These are phyloP conservation scores for Pipistrellus nathusii DNA, from an alignment of 2,797 vertebrate species.

Conservation along the genomic window DNA sequence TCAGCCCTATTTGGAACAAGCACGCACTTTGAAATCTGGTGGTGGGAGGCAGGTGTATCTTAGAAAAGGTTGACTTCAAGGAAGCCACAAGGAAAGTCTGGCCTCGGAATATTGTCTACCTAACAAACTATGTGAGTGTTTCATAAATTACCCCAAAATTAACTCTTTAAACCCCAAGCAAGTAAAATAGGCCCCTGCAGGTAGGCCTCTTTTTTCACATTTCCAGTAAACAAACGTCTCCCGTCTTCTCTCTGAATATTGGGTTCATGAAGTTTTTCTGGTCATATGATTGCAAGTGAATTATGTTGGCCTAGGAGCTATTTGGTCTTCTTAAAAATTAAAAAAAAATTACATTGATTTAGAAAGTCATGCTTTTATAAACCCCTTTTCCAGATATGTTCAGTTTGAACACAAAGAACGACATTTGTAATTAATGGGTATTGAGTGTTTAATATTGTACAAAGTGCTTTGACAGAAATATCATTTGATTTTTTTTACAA, in stretches of 20 bases:
- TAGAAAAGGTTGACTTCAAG: neutral
- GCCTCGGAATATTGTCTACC: neutral
- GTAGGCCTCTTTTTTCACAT: neutral
- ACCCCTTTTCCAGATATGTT: neutral
- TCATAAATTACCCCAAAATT: conserved; percentile 32
- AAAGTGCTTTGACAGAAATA: conserved; percentile 12
- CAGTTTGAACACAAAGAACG: conserved; percentile 46
- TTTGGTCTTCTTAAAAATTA: conserved; percentile 50
- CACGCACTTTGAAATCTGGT: conserved; percentile 19
- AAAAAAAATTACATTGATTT: conserved; percentile 22
- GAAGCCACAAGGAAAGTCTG: conserved; percentile 5
- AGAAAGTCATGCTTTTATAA: conserved; percentile 45
- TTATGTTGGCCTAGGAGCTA: neutral
- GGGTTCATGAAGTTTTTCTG: conserved; percentile 12
- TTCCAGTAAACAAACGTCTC: neutral
- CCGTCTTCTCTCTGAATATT: conserved; percentile 15
- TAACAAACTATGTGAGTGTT: neutral
- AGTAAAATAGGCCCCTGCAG: conserved; percentile 8
- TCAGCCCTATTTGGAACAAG: conserved; percentile 14
- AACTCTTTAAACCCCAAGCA: conserved; percentile 10
- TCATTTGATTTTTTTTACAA: neutral
- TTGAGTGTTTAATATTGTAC: neutral
- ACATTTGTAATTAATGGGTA: neutral
- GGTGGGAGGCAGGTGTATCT: neutral
- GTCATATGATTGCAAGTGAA: conserved; percentile 27